Base-by-base conservation (phyloP, 2,888 invertebrate species). In the Cyclophora punctaria region DNA sequence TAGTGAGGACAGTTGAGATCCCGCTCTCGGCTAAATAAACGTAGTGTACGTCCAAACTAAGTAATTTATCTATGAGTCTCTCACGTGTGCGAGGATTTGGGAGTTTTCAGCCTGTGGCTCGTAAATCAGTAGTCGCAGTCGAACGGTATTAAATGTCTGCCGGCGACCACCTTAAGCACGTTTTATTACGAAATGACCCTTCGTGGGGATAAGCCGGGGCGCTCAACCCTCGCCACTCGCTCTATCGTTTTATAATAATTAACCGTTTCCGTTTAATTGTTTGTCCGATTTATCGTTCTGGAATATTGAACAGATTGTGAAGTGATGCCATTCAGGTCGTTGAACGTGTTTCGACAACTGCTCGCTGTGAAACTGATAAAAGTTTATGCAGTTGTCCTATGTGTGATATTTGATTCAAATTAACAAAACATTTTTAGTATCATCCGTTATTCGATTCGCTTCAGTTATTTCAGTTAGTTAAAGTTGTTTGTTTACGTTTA, bases 91-190 rank as follows among this genome's bases (percentile, higher is more conserved):
- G 55, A 63, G 66, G 67, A 62, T 53, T 51, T 48, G 43, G 63
- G 64, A 70, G 68, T 66, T 70, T 71, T 67, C 72, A 64, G 59
- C 58, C 57, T 62, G 57, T 49, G 50, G 53, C 48, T 53, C 66
- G 69, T 71, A 70, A 71, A 71, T 71, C 71, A 67, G 66, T 49
- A 51, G 63, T 55, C 58, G 62, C 59, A 62, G 61, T 58, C 60
- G 63, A 64, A 60, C 62, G 63, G 62, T 69, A 66, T 67, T 66
- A 69, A 44, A 70, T 62, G 68, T 67, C 61, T 64, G 57, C 60
- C 60, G 60, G 48, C 46, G 48, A 63, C 64, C 66, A 67, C 67
- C 60, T 63, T 57, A 52, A 51, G 60, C 66, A 67, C 63, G 62
- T 65, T 67, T 67, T 67, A 67, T 67, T 67, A 58, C 66, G 49